A percentile compares a stretch with the other conserved stretches of the same genome.
Conservation (phyloP, 2,113 vertebrate genomes). For the Hoplias malabaricus region DNA sequence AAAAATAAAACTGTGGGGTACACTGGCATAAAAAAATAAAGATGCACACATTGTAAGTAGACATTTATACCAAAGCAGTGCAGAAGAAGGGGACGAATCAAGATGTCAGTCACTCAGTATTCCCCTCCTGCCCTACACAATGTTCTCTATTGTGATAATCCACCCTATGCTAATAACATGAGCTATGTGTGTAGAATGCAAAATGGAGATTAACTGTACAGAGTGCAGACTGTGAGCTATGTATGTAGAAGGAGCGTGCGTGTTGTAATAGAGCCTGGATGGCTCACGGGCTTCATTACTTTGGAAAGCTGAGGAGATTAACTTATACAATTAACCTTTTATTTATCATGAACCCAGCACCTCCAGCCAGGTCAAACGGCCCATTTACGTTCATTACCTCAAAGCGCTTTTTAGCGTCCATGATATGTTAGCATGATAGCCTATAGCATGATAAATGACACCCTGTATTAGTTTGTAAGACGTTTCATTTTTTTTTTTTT, state of each 20-base stretch:
- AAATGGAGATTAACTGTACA: slow-evolving; percentile 46
- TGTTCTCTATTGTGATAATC: slow-evolving; percentile 45
- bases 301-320: slow-evolving; percentile 66
- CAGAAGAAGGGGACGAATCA: background rate
- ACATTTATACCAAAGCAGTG: background rate
- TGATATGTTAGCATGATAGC: slow-evolving; percentile 37
- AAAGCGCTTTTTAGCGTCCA: slow-evolving; percentile 50
- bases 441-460: slow-evolving; percentile 8
- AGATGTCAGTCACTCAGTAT: slow-evolving; percentile 34
- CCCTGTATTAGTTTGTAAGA: background rate
- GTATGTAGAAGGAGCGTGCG: slow-evolving; percentile 53
- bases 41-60: background rate
- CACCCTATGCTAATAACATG: slow-evolving; percentile 49
- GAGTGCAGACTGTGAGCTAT: slow-evolving; percentile 52
- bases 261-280: slow-evolving; percentile 58
- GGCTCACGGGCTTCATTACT: slow-evolving; percentile 62
- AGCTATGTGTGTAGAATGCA: slow-evolving; percentile 43
- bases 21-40: background rate
- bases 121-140: slow-evolving; percentile 17
- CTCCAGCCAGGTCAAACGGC: slow-evolving; percentile 65
- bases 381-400: slow-evolving; percentile 64
- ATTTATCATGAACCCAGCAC: slow-evolving; percentile 64
- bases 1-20: no score
- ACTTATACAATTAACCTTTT: slow-evolving; percentile 74
- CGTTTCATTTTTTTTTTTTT: background rate